Conservation (phyloP, 2,113 vertebrate genomes). For the Ceyx margarethae region DNA sequence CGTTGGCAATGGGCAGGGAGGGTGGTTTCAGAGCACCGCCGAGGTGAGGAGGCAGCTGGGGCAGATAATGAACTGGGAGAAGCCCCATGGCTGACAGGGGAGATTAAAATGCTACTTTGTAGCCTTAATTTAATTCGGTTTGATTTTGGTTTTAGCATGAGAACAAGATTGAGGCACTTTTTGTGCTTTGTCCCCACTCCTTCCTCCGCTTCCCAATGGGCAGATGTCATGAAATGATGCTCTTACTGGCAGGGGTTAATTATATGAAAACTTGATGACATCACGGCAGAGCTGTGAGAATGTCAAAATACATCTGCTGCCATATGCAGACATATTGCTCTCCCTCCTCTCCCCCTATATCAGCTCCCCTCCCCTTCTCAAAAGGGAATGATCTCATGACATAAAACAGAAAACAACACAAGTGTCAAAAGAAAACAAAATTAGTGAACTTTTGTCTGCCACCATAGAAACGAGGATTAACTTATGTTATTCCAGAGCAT, state of each 20-base stretch:
- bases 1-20: not conserved
- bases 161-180: not conserved
- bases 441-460: conserved; percentile 87
- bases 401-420: conserved; percentile 83
- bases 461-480: conserved; percentile 92
- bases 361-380: conserved; percentile 54
- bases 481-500: conserved; percentile 82
- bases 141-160: not conserved
- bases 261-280: conserved; percentile 78
- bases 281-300: conserved; percentile 76
- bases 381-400: conserved; percentile 78
- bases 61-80: not conserved
- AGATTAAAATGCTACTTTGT: not conserved
- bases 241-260: conserved; percentile 70
- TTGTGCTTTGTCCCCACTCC: not conserved
- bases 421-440: conserved; percentile 85
- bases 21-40: not conserved
- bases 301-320: conserved; percentile 76
- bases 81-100: not conserved
- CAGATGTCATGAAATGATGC: conserved; percentile 68
- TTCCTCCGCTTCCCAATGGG: conserved; percentile 16
- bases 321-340: conserved; percentile 72
- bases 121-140: not conserved
- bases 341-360: conserved; percentile 57
- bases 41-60: conserved; percentile 10